Evolutionary conservation across 2,888 invertebrate species (phyloP), one percentile per base, ranked within the genome.

Genomic region (Andrena chrysosceles): DNA sequence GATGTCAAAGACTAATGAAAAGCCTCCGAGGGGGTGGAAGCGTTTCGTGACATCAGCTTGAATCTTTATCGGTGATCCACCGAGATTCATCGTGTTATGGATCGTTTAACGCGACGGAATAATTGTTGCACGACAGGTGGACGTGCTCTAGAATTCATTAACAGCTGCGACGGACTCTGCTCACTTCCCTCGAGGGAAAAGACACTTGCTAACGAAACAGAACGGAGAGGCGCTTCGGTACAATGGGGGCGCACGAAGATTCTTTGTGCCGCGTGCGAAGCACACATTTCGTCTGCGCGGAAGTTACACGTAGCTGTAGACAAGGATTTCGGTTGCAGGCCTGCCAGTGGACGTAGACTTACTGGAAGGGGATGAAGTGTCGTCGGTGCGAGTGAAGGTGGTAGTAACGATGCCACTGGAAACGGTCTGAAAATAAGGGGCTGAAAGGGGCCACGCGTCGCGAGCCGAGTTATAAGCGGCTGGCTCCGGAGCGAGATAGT

Each of bases 361-460:
- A 6, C n/a, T 49, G n/a, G 66, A 62, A 29, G 73, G 79, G 80
- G 74, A 49, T n/a, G 48, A 31, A 52, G 72, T 63, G 72, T n/a
- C 35, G 67, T 31, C 20, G 49, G n/a, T 7, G 62, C 7, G 23
- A 62, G 29, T 68, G 80, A 63, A 29, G 76, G 77, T 71, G 31
- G 68, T 56, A 63, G 76, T 49, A 59, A 64, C 66, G 77, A 60
- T 48, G 63, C 23, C 31, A 20, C 87, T 78, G 85, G 78, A 76
- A 87, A 84, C 72, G 77, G 85, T 75, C 75, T 78, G 87, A 87
- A 89, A 87, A 84, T 89, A 90, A 89, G 87, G 84, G 80, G 81
- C 52, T 70, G 84, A 56, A 76, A 81, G 85, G 76, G 85, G 84
- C 77, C 73, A 84, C 89, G 90, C 89, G 90, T 90, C 88, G 83